Conservation (phyloP, 2,113 vertebrate species). For the Origma solitaria region DNA sequence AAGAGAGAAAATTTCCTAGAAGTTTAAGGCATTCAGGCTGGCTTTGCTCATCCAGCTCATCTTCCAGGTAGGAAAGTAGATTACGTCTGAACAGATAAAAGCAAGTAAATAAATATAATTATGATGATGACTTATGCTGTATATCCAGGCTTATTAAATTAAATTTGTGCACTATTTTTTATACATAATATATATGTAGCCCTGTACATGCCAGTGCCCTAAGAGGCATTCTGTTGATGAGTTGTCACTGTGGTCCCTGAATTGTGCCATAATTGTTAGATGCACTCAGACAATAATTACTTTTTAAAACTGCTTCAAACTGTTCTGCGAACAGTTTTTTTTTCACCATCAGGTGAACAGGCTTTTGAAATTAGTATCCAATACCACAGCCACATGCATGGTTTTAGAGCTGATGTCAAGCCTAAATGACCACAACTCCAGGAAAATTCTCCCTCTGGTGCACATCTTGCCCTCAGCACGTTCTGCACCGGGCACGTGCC, state of each 20-base stretch:
- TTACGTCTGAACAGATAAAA: background rate
- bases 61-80: background rate
- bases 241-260: accelerated
- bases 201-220: background rate
- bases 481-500: background rate
- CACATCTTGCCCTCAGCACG: background rate
- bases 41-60: background rate
- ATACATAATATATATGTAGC: no score
- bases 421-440: background rate
- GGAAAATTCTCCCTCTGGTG: background rate
- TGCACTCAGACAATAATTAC: background rate
- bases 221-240: background rate
- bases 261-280: background rate
- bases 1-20: background rate
- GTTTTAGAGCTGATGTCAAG: background rate
- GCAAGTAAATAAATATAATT: background rate
- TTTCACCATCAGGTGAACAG: background rate
- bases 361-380: background rate
- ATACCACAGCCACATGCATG: background rate
- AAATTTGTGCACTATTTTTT: background rate
- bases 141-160: background rate
- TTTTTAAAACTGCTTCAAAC: background rate
- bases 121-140: background rate
- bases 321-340: background rate
- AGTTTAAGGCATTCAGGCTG: background rate